phyloP scores from a whole-genome alignment of 92 coral and sea anemone species.

The Epizoanthus fatuus region DNA sequence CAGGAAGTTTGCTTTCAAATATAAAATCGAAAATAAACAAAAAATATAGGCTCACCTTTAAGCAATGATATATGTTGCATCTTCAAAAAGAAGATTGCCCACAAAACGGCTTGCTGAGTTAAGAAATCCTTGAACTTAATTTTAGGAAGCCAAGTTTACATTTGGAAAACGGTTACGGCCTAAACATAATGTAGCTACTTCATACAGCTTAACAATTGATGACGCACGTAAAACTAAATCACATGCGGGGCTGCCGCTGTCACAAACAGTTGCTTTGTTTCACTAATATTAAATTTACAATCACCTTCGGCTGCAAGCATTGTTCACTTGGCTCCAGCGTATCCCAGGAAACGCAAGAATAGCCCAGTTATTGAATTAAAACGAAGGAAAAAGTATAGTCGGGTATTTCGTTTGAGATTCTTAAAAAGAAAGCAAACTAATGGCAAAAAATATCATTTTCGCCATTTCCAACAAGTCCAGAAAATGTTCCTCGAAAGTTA shows the following conservation, averaged over 20 bases:
- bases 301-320: conserved; percentile 14
- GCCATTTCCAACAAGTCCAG: no score
- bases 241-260: conserved; percentile 14
- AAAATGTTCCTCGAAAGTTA: no score
- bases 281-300: conserved; percentile 26
- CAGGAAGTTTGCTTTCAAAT: conserved; percentile 6
- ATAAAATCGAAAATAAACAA: background rate
- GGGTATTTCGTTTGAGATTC: background rate
- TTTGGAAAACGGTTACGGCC: background rate
- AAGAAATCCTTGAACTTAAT: background rate
- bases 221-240: background rate
- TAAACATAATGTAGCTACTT: background rate
- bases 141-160: background rate
- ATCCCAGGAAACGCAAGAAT: conserved; percentile 31
- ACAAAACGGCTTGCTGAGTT: background rate
- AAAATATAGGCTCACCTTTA: conserved; percentile 2
- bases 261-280: conserved; percentile 2
- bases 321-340: conserved; percentile 23
- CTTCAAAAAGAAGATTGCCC: background rate
- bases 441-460: no score
- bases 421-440: no score
- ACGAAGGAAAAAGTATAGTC: background rate
- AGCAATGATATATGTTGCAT: background rate
- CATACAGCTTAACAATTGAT: background rate
- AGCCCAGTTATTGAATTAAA: background rate